A percentile compares a stretch with the other conserved stretches of the same genome.
These are phyloP conservation scores for Festucalex cinctus DNA, from an alignment of 2,113 vertebrate genomes.

Conservation along the genomic window DNA sequence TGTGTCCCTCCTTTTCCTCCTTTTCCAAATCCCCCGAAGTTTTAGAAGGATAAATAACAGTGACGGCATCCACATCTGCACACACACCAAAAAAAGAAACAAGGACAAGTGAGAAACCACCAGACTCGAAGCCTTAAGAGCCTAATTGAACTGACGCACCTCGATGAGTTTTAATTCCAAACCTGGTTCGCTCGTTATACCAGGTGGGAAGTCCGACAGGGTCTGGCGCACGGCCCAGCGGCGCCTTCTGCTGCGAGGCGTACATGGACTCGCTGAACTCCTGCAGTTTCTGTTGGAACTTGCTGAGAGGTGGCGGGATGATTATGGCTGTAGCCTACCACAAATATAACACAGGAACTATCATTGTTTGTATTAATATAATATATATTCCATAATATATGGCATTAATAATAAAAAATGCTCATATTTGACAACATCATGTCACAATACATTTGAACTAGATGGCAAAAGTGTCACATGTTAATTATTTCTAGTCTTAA, in stretches of 20 bases:
- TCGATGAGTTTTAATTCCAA: conserved; percentile 66
- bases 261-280: conserved; percentile 76
- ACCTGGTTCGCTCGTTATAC: conserved; percentile 64
- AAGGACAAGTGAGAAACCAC: not conserved
- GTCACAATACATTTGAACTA: not conserved
- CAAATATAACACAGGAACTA: not conserved
- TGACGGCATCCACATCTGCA: conserved; percentile 50
- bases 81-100: not conserved
- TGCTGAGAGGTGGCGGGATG: conserved; percentile 72
- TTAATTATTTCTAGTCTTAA: too few species aligned
- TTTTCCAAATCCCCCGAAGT: conserved; percentile 68
- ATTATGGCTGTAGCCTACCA: conserved; percentile 69
- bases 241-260: conserved; percentile 57
- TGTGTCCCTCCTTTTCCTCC: conserved; percentile 72
- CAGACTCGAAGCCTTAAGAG: not conserved
- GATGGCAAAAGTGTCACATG: too few species aligned
- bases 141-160: conserved; percentile 39
- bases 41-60: conserved; percentile 80
- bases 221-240: conserved; percentile 74
- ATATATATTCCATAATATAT: too few species aligned
- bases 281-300: conserved; percentile 77
- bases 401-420: not conserved
- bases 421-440: too few species aligned
- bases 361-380: too few species aligned
- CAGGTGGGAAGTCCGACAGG: conserved; percentile 67